These are phyloP conservation scores for Aleiodes leptofemur DNA, from an alignment of 2,888 invertebrate species.

Conservation along the genomic window DNA sequence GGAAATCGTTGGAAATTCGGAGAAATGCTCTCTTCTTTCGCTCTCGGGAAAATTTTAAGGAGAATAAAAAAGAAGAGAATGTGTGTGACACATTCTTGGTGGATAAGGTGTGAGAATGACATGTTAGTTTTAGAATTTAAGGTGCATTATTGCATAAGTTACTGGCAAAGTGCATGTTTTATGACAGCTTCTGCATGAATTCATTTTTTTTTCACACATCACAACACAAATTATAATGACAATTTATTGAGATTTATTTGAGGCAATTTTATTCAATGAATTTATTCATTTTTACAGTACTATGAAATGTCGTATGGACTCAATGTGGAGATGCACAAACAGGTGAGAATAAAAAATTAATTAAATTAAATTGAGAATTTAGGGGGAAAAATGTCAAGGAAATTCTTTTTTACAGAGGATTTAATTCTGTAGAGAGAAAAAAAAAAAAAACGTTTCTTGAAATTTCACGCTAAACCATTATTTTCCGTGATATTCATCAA, in stretches of 20 bases:
- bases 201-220: conserved; percentile 32
- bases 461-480: no score
- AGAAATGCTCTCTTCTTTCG: conserved; percentile 3
- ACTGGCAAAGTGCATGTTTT: not conserved
- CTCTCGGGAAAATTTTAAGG: not conserved
- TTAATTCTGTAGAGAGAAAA: no score
- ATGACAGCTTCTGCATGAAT: conserved; percentile 34
- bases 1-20: not conserved
- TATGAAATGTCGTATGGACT: conserved; percentile 99
- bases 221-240: conserved; percentile 17
- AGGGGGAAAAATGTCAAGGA: no score
- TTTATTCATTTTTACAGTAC: conserved; percentile 84
- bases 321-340: conserved; percentile 98
- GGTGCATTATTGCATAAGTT: not conserved
- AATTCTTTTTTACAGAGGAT: no score
- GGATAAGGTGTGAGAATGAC: no score
- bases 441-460: no score
- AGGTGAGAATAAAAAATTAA: conserved; percentile 80
- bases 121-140: no score
- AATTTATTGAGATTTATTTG: conserved; percentile 29
- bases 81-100: no score
- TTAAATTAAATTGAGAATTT: conserved; percentile 17
- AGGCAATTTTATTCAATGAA: conserved; percentile 19
- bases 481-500: no score
- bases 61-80: no score